Evolutionary conservation across 2,888 invertebrate genomes (phyloP), one percentile per base, ranked within the genome.

Genomic region (Chrysolina haemoptera): DNA sequence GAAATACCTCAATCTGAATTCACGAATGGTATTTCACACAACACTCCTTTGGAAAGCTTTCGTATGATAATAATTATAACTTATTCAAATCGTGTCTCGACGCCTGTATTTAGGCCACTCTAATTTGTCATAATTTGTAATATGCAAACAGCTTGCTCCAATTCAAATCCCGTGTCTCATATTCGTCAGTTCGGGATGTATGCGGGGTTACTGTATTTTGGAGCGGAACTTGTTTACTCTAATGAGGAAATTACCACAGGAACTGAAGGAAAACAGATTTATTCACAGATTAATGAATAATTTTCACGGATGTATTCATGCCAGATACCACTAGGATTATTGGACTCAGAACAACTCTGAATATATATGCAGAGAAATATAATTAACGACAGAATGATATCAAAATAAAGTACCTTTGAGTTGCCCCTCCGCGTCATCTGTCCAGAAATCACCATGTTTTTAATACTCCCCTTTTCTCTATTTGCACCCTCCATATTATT

Each of bases 61-160:
- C 53, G 18, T 11, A 20, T n/a, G n/a, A n/a, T n/a, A n/a, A n/a
- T 53, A 53, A 53, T 53, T 53, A 53, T 12, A 53, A 53, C 18
- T 53, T 18, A 20, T 53, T 53, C 53, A 53, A 53, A 53, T 53
- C 10, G 10, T 48, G 16, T n/a, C 22, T 53, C 53, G 53, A 53
- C 53, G 53, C 16, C 20, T 18, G 18, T 20, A 53, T 53, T 53
- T 20, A 53, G 53, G 53, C 53, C 53, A 53, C 53, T 20, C 53
- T 53, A 53, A 53, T 53, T 53, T 20, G 53, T 53, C 20, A 53
- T 53, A 53, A 53, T 53, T 53, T 53, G 53, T 53, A 20, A 20
- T 53, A 53, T 53, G 53, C 53, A 53, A 53, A 53, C 18, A 12
- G 20, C 53, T 53, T 20, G 53, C 53, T 53, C 53, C 53, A 20